Evolutionary conservation across 2,888 invertebrate genomes (phyloP).

Genomic region (Acleris laterana): DNA sequence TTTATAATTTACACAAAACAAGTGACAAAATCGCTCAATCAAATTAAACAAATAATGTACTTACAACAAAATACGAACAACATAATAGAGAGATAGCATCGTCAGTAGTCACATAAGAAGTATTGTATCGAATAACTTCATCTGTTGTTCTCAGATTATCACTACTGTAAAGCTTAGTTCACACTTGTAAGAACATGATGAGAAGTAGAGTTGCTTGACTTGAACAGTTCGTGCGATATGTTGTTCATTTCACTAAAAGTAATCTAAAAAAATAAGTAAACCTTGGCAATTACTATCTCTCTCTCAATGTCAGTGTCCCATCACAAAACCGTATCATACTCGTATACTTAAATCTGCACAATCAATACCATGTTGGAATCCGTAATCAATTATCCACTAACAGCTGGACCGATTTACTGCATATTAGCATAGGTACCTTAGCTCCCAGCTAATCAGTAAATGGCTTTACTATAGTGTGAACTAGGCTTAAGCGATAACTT

Average conservation of each 20-base stretch:
- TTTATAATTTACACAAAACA: background rate
- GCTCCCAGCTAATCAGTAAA: background rate
- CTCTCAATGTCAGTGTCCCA: too few relatives aligned
- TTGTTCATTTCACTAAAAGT: too few relatives aligned
- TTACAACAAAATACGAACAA: constrained; percentile 20
- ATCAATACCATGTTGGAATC: too few relatives aligned
- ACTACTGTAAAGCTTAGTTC: constrained; percentile 22
- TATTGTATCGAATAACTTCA: constrained; percentile 42
- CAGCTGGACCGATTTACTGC: too few relatives aligned
- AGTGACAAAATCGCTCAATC: constrained; percentile 7
- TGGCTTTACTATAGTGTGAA: constrained; percentile 29
- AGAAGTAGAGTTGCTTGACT: too few relatives aligned
- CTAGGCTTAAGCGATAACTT: constrained; percentile 42
- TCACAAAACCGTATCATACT: too few relatives aligned
- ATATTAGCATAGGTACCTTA: too few relatives aligned
- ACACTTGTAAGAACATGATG: background rate
- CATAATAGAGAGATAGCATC: constrained; percentile 27
- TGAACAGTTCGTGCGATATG: too few relatives aligned
- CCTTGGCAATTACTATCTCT: too few relatives aligned
- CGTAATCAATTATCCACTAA: too few relatives aligned
- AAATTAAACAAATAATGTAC: constrained; percentile 18
- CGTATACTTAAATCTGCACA: too few relatives aligned
- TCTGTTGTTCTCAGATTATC: constrained; percentile 37
- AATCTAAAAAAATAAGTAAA: too few relatives aligned
- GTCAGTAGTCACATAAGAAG: constrained; percentile 23